These are phyloP conservation scores for Myrmophylax atrothorax DNA, from an alignment of 2,113 vertebrate species.

Conservation along the genomic window DNA sequence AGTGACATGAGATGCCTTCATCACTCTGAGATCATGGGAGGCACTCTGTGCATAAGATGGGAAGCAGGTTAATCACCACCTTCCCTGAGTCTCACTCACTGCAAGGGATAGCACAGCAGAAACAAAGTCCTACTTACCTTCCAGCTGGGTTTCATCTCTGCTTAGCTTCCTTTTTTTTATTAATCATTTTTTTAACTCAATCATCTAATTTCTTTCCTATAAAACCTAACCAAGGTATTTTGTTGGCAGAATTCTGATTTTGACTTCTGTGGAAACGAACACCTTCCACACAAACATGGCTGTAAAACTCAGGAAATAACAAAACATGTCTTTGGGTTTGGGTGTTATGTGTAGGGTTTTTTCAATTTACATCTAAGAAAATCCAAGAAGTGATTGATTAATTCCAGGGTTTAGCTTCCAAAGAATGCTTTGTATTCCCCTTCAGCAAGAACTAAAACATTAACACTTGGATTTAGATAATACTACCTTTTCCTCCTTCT, in stretches of 20 bases:
- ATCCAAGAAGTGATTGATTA: not conserved
- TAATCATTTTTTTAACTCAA: not conserved
- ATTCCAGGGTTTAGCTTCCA: not conserved
- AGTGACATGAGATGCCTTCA: not conserved
- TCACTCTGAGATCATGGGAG: not conserved
- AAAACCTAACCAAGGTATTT: not conserved
- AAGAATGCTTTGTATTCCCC: not conserved
- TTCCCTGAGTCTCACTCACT: not conserved
- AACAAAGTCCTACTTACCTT: not conserved
- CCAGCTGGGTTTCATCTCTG: not conserved
- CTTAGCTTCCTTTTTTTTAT: not conserved
- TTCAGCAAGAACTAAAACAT: not conserved
- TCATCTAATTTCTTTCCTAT: not conserved
- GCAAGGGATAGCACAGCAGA: not conserved
- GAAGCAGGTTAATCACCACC: constrained; percentile 20
- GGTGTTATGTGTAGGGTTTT: not conserved
- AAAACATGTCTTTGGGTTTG: not conserved
- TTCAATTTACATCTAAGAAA: not conserved
- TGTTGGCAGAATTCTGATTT: not conserved
- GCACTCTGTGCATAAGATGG: not conserved
- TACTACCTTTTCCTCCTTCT: not conserved
- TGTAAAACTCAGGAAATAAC: not conserved
- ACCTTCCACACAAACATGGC: not conserved
- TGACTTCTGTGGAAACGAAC: not conserved
- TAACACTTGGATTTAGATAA: not conserved